Base-by-base conservation (phyloP, 1,140 invertebrate genomes). In the Pinna nobilis region DNA sequence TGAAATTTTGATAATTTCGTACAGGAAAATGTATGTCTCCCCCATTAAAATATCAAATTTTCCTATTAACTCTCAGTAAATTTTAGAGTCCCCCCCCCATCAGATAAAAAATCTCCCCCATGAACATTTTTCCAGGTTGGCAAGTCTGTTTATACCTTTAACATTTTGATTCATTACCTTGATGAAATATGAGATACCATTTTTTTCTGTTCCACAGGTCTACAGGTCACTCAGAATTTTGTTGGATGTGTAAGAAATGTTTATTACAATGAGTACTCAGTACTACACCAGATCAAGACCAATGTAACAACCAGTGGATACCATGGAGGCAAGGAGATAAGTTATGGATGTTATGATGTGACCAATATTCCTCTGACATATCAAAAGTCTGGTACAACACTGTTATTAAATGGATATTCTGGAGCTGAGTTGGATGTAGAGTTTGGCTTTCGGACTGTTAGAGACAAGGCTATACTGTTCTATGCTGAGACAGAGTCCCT, bases 361-460 rank as follows among this genome's bases (percentile, higher is more conserved):
- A 93, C 95, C 82, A 93, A 95, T 30, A 95, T 97, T 83, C 96
- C 96, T 11, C 94, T 97, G 72, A 97, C 96, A 30, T 97, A 96
- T 91, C 95, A 95, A 18, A 96, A 96, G 86, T 93, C 95, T 44
- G 95, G 78, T 5, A 81, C 84, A 0, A 80, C 82, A 78, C 59
- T 87, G 49, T 72, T 63, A 5, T 41, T 82, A 4, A 53, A 70
- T 93, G 94, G 44, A 94, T 30, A 92, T 93, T 81, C 92, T 93
- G 84, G 92, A 91, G 65, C 93, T 91, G 41, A 91, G 93, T 77
- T 97, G 68, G 93, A 93, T 81, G 89, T 98, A 51, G 93, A 93
- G 85, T 96, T 98, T 88, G 94, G 96, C 86, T 97, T 97, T 85
- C 95, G 95, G 88, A 96, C 94, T 28, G 94, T 93, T 73, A 93